These are phyloP conservation scores for Drosophila mimetica DNA, from an alignment of 2,888 invertebrate genomes.

Conservation along the genomic window DNA sequence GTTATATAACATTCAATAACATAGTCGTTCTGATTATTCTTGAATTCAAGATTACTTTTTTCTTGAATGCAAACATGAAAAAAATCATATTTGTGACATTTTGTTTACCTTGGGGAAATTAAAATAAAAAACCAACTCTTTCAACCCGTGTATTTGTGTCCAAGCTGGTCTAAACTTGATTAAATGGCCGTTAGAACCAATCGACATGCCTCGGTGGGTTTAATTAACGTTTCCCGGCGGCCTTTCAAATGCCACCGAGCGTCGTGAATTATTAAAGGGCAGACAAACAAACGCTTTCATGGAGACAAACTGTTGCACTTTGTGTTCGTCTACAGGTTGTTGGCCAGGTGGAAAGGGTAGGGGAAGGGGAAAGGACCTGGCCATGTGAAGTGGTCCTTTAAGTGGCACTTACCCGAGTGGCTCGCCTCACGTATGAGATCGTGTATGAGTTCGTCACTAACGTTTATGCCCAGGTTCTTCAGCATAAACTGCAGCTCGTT, in stretches of 20 bases:
- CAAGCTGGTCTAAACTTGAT: constrained; percentile 20
- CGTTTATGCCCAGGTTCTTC: constrained; percentile 90
- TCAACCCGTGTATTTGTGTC: constrained; percentile 3
- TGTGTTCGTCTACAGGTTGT: constrained; percentile 34
- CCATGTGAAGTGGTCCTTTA: constrained; percentile 42
- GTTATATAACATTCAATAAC: too few species aligned
- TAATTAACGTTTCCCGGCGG: constrained; percentile 34
- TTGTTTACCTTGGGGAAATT: constrained; percentile 16
- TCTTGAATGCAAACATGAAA: neutral
- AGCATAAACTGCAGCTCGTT: constrained; percentile 92
- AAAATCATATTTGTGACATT: neutral
- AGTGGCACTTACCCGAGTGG: constrained; percentile 87
- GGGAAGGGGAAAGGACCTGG: neutral
- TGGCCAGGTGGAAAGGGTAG: neutral
- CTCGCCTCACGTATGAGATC: constrained; percentile 91
- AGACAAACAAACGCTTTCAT: constrained; percentile 5
- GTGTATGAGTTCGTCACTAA: constrained; percentile 90
- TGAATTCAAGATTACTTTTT: neutral
- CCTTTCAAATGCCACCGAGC: constrained; percentile 9
- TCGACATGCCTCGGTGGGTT: constrained; percentile 28
- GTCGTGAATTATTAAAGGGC: constrained; percentile 41
- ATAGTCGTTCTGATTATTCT: neutral
- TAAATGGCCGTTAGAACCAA: constrained; percentile 26
- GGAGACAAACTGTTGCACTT: constrained; percentile 55
- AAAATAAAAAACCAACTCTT: neutral